phyloP scores from a whole-genome alignment of 2,113 vertebrate genomes.

The Tursiops truncatus region DNA sequence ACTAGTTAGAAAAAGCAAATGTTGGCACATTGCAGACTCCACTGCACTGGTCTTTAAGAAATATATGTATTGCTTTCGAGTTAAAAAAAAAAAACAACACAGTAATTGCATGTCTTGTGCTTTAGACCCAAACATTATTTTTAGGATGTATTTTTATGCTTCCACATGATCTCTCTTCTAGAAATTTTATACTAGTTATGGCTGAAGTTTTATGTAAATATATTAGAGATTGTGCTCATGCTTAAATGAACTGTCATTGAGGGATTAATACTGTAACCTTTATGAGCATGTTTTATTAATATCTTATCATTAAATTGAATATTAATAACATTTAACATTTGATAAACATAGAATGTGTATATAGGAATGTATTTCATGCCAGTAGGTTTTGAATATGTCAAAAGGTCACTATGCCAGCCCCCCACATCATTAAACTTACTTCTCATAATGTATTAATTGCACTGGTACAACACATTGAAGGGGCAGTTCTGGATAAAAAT shows the following conservation, averaged over 20 bases:
- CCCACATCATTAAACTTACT: neutral
- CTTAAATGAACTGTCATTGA: slow-evolving; percentile 21
- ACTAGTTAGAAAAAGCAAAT: slow-evolving; percentile 21
- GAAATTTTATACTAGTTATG: neutral
- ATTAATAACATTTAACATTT: slow-evolving; percentile 65
- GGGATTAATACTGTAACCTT: slow-evolving; percentile 51
- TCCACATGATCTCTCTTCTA: slow-evolving; percentile 14
- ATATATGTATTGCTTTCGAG: neutral
- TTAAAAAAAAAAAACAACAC: neutral
- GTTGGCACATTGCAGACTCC: neutral
- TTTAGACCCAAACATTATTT: neutral
- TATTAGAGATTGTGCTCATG: neutral
- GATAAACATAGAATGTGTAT: slow-evolving; percentile 13
- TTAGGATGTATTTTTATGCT: neutral
- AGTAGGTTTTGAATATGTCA: neutral
- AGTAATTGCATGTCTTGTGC: neutral
- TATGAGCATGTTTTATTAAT: slow-evolving; percentile 69
- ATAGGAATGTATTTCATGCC: neutral
- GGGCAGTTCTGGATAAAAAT: neutral
- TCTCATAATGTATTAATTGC: neutral
- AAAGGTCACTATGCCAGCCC: neutral
- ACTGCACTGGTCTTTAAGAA: neutral
- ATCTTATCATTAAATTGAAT: slow-evolving; percentile 39
- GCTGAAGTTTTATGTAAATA: slow-evolving; percentile 20
- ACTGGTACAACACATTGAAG: neutral